Evolutionary conservation across 2,113 vertebrate genomes (phyloP).

Genomic region (Oxyruncus cristatus): DNA sequence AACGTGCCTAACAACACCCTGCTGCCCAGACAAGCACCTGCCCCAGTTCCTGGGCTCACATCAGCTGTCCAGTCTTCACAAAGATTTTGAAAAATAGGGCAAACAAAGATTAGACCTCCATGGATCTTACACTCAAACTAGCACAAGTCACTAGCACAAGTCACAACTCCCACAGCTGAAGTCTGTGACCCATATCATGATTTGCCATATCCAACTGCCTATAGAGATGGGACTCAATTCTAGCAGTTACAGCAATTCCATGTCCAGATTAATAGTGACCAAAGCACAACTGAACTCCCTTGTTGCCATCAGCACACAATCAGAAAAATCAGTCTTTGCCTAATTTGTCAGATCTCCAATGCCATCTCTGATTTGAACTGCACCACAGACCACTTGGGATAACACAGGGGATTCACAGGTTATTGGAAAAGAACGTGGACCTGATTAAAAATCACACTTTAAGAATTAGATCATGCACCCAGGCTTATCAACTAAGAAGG

Average conservation of each 20-base stretch:
- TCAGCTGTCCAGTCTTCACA: not conserved
- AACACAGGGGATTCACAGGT: not conserved
- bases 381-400: not conserved
- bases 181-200: not conserved
- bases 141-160: accelerated
- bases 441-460: not conserved
- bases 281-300: not conserved
- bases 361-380: not conserved
- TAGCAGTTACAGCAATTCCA: not conserved
- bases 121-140: not conserved
- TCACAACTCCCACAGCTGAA: not conserved
- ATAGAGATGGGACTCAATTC: not conserved
- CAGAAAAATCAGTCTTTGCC: not conserved
- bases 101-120: not conserved
- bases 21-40: not conserved
- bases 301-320: not conserved
- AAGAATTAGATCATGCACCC: not conserved
- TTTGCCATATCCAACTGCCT: not conserved
- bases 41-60: not conserved
- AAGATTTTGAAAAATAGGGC: not conserved
- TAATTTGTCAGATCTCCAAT: not conserved
- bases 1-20: not conserved
- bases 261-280: not conserved
- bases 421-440: not conserved
- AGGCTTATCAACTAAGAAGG: not conserved